phyloP scores from a whole-genome alignment of 2,113 vertebrate genomes.

The Ciconia maguari region DNA sequence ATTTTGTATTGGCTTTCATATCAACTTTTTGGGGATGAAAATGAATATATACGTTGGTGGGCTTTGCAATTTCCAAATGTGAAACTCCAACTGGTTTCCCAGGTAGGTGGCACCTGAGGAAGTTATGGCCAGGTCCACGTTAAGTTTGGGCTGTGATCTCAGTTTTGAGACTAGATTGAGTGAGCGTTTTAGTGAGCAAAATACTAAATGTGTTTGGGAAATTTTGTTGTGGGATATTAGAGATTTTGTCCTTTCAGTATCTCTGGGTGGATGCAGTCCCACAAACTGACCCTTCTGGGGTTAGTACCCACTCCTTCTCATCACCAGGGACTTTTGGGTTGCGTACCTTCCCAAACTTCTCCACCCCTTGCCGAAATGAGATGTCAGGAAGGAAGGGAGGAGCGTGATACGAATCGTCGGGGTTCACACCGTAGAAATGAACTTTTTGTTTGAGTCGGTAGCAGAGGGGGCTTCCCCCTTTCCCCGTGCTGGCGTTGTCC shows the following conservation, averaged over 20 bases:
- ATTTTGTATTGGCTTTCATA: background rate
- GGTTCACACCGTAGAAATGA: background rate
- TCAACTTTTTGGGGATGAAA: background rate
- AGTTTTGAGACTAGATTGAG: background rate
- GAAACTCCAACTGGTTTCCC: background rate
- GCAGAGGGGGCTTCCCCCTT: background rate
- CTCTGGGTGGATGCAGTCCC: background rate
- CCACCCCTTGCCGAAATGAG: background rate
- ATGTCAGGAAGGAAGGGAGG: background rate
- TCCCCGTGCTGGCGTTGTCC: background rate
- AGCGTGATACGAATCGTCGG: background rate
- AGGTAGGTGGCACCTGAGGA: background rate
- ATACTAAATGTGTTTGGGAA: background rate
- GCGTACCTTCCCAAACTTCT: background rate
- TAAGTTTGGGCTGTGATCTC: background rate
- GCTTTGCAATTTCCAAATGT: background rate
- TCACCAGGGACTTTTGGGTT: background rate
- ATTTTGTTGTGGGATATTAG: background rate
- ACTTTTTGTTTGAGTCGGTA: background rate
- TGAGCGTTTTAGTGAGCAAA: background rate
- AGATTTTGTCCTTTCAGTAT: background rate
- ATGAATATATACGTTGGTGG: accelerated
- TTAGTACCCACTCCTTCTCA: background rate
- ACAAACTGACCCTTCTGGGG: background rate
- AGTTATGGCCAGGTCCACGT: accelerated